Evolutionary conservation across 92 coral and sea anemone genomes (phyloP), one percentile per base, ranked within the genome.

Genomic region (Porites divaricata): DNA sequence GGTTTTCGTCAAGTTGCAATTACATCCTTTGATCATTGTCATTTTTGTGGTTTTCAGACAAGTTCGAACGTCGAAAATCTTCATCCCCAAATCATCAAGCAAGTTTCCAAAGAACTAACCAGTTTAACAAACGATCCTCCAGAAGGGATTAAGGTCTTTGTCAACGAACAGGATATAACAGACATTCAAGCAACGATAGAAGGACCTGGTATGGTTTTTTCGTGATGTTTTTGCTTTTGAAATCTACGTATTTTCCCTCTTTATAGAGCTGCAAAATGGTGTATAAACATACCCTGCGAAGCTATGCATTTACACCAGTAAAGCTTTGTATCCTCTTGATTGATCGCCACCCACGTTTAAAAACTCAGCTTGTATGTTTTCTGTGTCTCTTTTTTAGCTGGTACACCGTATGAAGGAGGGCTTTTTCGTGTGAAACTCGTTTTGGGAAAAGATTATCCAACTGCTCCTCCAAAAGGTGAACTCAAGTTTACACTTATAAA

Each of bases 331-430:
- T 9, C 22, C 14, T 26, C 70, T 9, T 20, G 6, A 20, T 35
- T 70, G 56, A 41, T 70, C 56, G 49, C 2, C 57, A 48, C 45
- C 75, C 75, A 9, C 19, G 7, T 35, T n/a, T 51, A 56, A 24
- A 19, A 19, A 21, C 59, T 53, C 67, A 48, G 21, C 53, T 4
- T 28, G 24, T 53, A 28, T 77, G 19, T 75, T 78, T 53, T 52
- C 35, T 51, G 9, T 87, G 45, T 35, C 45, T 35, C 70, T 10
- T 79, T 67, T 80, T 25, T 79, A 97, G 99, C 99, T 86, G 99
- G 99, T 52, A 97, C 99, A 24, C 99, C 99, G 23, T 97, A 97
- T 63, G 99, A 97, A 89, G 98, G 98, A 20, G 99, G 99, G 12
- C 76, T 93, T 15, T 97, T 97, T 72, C 95, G 91, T 81, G 93